Base-by-base conservation (phyloP, 2,888 invertebrate genomes). In the Ypsolopha sequella region DNA sequence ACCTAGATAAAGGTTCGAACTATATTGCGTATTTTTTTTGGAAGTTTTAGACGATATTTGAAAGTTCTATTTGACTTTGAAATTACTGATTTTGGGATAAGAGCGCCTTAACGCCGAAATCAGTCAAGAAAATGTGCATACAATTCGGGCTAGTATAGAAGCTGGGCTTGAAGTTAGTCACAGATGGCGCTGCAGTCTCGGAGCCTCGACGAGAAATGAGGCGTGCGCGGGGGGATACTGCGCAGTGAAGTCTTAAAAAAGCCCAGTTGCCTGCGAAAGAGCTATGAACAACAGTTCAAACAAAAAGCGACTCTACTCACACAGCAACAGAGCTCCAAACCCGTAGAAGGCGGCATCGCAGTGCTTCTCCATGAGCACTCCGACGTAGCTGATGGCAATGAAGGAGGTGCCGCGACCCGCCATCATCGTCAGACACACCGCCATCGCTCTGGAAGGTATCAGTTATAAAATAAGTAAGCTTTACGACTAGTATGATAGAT, bases 401-500 rank as follows among this genome's bases (percentile, higher is more conserved):
- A 88, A 82, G 0, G 88, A 89, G 6, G 88, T 88, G n/a, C 87
- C 58, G 89, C 90, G 65, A 54, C 92, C 92, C 11, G 89, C 74
- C 74, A 89, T 89, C 59, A 91, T 74, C 1, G 89, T 88, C 14
- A 91, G 65, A 55, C 90, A 91, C 0, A 92, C 86, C 0, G 91
- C 91, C 72, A 90, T 88, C 0, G 90, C 91, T 52, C 82, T 85
- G 53, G 66, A 62, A 61, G 50, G 50, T 54, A 44, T 8, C 11
- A 33, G 7, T 24, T 24, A 24, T 24, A n/a, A n/a, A n/a, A n/a
- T n/a, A n/a, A n/a, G n/a, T n/a, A n/a, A n/a, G n/a, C n/a, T n/a
- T n/a, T n/a, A n/a, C n/a, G n/a, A n/a, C n/a, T n/a, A n/a, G n/a
- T n/a, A n/a, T n/a, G n/a, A n/a, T n/a, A n/a, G n/a, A n/a, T n/a